phyloP scores from a whole-genome alignment of 2,797 vertebrate species.

The Synaphobranchus kaupii region DNA sequence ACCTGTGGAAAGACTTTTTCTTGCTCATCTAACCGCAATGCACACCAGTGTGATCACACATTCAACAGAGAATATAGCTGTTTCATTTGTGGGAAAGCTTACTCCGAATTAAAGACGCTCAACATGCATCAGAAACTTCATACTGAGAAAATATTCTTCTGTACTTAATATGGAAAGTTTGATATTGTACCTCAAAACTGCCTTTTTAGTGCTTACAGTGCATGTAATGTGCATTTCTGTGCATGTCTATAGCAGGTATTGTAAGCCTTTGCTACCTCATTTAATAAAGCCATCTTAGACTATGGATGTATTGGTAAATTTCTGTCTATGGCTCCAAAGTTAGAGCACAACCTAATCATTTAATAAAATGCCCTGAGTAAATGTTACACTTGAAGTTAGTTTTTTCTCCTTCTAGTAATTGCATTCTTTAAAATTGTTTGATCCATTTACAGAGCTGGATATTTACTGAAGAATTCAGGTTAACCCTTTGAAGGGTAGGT shows the following conservation, averaged over 20 bases:
- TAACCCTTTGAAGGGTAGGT: too few relatives aligned
- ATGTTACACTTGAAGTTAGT: neutral
- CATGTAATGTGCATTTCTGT: neutral
- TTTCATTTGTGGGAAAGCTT: conserved; percentile 38
- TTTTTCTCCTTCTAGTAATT: neutral
- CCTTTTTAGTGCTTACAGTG: conserved; percentile 6
- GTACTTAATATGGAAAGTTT: conserved; percentile 5
- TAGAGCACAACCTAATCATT: neutral
- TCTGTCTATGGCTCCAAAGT: neutral
- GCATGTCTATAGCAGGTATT: neutral
- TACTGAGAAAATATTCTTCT: conserved; percentile 18
- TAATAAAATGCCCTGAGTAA: neutral
- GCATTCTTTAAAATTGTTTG: neutral
- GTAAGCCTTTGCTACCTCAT: conserved; percentile 16
- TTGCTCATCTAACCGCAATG: conserved; percentile 34
- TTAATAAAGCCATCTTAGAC: neutral
- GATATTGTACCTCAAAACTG: conserved; percentile 12
- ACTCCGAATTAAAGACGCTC: conserved; percentile 32
- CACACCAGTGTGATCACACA: conserved; percentile 37
- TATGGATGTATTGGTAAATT: neutral
- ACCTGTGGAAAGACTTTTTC: conserved; percentile 38
- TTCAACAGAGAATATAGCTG: conserved; percentile 35
- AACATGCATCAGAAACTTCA: conserved; percentile 40
- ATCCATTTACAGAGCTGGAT: too few relatives aligned
- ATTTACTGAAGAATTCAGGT: too few relatives aligned